Evolutionary conservation across 1,140 invertebrate species (phyloP), one percentile per base, ranked within the genome.

Genomic region (Drosophila leontia): DNA sequence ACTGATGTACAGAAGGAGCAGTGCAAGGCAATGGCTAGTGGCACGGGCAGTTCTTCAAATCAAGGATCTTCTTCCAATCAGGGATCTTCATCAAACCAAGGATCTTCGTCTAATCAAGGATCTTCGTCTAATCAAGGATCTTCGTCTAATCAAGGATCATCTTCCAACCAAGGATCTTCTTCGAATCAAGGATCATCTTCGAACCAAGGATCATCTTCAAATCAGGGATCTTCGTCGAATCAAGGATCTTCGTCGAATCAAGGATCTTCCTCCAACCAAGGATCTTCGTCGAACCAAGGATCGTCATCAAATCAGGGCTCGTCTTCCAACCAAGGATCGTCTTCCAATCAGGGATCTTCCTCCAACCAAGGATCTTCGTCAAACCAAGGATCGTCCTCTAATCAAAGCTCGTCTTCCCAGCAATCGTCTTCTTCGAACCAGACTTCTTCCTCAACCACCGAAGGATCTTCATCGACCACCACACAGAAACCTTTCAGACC

Each of bases 1-100:
- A 96, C 95, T 92, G 95, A 96, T 92, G 93, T 94, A 13, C 80
- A 93, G 3, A 91, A 93, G 29, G 81, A 93, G 67, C 93, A 93
- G 13, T 96, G 96, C 88, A 93, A 62, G 19, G 94, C 95, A 76
- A 93, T 92, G 91, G 78, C 85, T 1, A 87, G 15, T 58, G 68
- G 76, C 57, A 67, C 26, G 11, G 60, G 58, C 29, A 69, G 50
- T 12, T 61, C 76, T 45, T 81, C 82, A 9, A 78, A 47, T 8
- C 76, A 81, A 13, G 75, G 75, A 23, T 79, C 78, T 0, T 75
- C 81, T 0, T 76, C 76, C 0, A 85, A 61, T 0, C 83, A 86
- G 3, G 78, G 78, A 11, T 86, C 82, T 0, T 69, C 82, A 0
- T 67, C 78, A 0, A 83, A 61, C 2, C 76, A 84, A 12, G 80